A percentile compares a stretch with the other conserved stretches of the same genome.
Conservation (phyloP, 2,797 vertebrate species). For the Scolopax rusticola region DNA sequence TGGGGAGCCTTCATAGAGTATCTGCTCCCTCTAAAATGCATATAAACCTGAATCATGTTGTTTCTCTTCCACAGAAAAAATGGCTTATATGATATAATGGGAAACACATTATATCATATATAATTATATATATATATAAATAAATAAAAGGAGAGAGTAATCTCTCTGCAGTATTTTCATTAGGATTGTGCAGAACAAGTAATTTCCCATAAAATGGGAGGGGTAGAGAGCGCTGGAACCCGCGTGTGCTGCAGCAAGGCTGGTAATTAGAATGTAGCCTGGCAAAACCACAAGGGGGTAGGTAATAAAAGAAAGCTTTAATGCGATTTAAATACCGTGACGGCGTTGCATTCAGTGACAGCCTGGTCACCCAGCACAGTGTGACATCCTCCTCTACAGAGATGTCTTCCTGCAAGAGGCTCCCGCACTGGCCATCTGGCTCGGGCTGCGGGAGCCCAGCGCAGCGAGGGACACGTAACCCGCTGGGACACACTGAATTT, state of each 20-base stretch:
- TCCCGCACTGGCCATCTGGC: slow-evolving; percentile 87
- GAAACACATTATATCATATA: not conserved
- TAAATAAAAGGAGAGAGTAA: not conserved
- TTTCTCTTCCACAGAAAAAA: not conserved
- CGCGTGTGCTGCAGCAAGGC: slow-evolving; percentile 81
- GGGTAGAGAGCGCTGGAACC: slow-evolving; percentile 8
- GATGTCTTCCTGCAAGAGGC: slow-evolving; percentile 84
- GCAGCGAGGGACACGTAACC: slow-evolving; percentile 11
- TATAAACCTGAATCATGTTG: not conserved
- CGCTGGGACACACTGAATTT: slow-evolving; percentile 49
- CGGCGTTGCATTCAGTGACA: slow-evolving; percentile 80
- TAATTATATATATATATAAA: too few species aligned
- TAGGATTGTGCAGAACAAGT: not conserved
- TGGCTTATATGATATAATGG: fast-evolving
- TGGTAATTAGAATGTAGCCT: slow-evolving; percentile 88
- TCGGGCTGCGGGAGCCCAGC: slow-evolving; percentile 64
- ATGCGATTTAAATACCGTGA: slow-evolving; percentile 98
- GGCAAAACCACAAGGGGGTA: slow-evolving; percentile 87
- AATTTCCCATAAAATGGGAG: slow-evolving; percentile 44
- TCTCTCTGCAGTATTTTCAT: not conserved
- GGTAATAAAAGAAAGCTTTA: slow-evolving; percentile 92
- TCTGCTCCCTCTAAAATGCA: not conserved
- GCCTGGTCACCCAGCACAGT: slow-evolving; percentile 49
- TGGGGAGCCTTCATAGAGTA: not conserved
- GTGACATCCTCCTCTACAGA: slow-evolving; percentile 74